A percentile compares a stretch with the other conserved stretches of the same genome.
These are phyloP conservation scores for Sarcophaga carnaria DNA, from an alignment of 2,888 invertebrate genomes.

Conservation along the genomic window DNA sequence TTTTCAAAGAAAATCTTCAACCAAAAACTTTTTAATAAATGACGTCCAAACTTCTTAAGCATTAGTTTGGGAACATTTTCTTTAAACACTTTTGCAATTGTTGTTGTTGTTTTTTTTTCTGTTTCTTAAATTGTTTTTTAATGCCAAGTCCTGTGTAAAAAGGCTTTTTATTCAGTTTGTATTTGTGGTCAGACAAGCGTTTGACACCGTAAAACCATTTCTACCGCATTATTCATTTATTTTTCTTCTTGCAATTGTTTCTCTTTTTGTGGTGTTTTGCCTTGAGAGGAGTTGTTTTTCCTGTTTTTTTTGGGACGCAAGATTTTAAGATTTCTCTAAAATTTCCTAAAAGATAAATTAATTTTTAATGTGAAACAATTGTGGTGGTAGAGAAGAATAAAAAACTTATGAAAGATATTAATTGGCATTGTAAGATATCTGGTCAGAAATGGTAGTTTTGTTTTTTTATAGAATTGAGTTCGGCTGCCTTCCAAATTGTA, in stretches of 20 bases:
- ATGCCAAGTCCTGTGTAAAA: background rate
- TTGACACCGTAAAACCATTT: conserved; percentile 12
- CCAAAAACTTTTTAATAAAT: background rate
- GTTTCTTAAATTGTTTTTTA: background rate
- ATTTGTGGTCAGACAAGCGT: conserved; percentile 23
- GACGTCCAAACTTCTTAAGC: background rate
- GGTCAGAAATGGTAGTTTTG: too few species aligned
- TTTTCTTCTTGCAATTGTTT: background rate
- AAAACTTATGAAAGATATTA: too few species aligned
- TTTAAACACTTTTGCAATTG: background rate
- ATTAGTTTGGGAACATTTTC: background rate
- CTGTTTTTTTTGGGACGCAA: too few species aligned
- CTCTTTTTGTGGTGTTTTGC: too few species aligned
- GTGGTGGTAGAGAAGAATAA: too few species aligned
- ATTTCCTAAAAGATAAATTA: too few species aligned
- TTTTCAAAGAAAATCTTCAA: background rate
- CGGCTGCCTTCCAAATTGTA: too few species aligned
- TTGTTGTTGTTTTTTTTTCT: background rate
- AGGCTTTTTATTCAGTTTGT: background rate
- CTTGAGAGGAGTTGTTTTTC: too few species aligned
- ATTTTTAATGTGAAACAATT: too few species aligned
- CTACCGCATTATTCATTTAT: conserved; percentile 6
- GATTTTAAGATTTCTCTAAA: too few species aligned
- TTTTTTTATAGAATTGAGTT: too few species aligned
- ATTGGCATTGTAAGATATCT: too few species aligned